Percentiles rank a stretch among this genome's conserved stretches.
phyloP scores from a whole-genome alignment of 1,140 invertebrate species.

The Drosophila aff. region DNA sequence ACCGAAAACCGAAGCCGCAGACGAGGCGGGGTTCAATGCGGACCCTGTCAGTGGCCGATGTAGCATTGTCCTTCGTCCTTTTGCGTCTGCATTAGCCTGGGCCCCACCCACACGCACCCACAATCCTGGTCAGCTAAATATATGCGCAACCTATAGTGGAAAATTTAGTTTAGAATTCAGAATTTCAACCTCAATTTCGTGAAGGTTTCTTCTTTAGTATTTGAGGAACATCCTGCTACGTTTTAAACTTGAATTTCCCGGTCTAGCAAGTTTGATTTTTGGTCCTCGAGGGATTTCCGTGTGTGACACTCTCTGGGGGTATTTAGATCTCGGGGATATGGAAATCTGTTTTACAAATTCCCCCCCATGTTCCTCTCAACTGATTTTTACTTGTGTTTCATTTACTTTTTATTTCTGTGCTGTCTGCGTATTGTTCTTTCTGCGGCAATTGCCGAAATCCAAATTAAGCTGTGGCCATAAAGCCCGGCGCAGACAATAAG shows the following conservation, averaged over 20 bases:
- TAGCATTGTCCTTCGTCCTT: conserved; percentile 38
- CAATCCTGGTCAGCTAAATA: neutral
- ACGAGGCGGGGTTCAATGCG: conserved; percentile 14
- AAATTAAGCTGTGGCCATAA: conserved; percentile 64
- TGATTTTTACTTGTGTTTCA: conserved; percentile 26
- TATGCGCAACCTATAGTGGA: no score
- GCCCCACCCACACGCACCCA: neutral
- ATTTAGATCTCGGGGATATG: neutral
- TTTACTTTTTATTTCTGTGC: conserved; percentile 5
- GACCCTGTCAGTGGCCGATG: neutral
- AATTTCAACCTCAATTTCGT: no score
- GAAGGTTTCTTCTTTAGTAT: neutral
- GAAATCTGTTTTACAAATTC: neutral
- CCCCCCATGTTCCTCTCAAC: conserved; percentile 21
- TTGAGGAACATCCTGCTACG: neutral
- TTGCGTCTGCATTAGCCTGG: conserved; percentile 16
- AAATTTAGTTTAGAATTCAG: neutral
- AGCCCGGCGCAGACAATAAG: conserved; percentile 43
- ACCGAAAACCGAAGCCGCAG: conserved; percentile 12
- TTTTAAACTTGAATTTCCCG: neutral
- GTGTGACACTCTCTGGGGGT: neutral
- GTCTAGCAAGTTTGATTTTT: neutral
- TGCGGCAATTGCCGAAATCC: conserved; percentile 50
- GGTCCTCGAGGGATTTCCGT: neutral
- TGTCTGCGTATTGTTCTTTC: conserved; percentile 16